Evolutionary conservation across 2,797 vertebrate genomes (phyloP).

Genomic region (Hippoglossus hippoglossus): DNA sequence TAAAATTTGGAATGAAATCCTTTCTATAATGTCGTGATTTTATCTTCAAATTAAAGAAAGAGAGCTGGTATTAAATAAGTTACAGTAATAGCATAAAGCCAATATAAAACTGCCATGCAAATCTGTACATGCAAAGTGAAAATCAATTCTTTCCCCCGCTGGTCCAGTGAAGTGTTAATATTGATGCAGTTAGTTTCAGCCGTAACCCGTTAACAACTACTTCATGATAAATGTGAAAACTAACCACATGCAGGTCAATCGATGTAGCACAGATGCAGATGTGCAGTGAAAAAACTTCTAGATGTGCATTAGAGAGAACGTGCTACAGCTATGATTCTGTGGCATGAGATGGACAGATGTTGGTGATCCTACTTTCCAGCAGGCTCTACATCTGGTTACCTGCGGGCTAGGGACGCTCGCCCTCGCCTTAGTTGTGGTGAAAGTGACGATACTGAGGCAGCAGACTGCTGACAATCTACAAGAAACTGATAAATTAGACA

Average conservation of each 20-base stretch:
- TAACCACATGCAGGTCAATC: constrained; percentile 44
- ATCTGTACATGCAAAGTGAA: constrained; percentile 39
- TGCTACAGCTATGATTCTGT: not conserved
- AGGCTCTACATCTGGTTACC: constrained; percentile 86
- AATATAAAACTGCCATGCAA: constrained; percentile 35
- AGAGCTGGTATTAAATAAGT: no score
- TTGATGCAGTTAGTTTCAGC: constrained; percentile 5
- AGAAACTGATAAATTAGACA: constrained; percentile 99
- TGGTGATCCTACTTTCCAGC: constrained; percentile 39
- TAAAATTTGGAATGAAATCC: not conserved
- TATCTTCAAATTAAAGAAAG: not conserved
- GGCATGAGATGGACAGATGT: constrained; percentile 3
- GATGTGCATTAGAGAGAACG: constrained; percentile 14
- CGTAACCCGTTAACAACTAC: not conserved
- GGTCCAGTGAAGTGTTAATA: not conserved
- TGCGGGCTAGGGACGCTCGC: constrained; percentile 88
- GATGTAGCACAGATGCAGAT: constrained; percentile 8
- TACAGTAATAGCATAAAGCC: not conserved
- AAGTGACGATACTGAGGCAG: constrained; percentile 96
- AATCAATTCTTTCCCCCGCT: not conserved
- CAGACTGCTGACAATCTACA: constrained; percentile 99
- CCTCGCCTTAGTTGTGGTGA: constrained; percentile 95
- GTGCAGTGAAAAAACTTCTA: constrained; percentile 13
- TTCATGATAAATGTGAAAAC: not conserved
- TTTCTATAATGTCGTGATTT: not conserved